phyloP scores from a whole-genome alignment of 2,113 vertebrate species.

The Phyllopteryx taeniolatus region DNA sequence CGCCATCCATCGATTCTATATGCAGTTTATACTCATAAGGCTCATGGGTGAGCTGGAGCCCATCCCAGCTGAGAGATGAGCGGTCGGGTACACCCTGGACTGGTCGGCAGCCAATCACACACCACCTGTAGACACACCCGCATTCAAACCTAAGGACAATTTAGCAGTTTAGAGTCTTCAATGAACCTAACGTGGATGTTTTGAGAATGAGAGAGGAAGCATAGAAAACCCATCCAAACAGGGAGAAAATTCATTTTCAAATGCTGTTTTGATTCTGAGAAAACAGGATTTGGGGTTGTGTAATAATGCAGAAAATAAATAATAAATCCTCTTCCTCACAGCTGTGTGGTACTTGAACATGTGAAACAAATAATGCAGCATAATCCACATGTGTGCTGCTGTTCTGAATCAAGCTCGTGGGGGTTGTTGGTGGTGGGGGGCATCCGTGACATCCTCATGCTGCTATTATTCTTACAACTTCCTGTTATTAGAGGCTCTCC shows the following conservation, averaged over 20 bases:
- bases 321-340: not conserved
- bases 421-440: constrained; percentile 22
- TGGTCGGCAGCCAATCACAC: too few species aligned
- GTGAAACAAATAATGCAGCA: constrained; percentile 6
- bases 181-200: too few species aligned
- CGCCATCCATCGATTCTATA: too few species aligned
- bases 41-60: too few species aligned
- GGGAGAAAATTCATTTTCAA: not conserved
- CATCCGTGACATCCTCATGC: constrained; percentile 39
- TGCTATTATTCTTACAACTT: constrained; percentile 66
- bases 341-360: not conserved
- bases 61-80: too few species aligned
- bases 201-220: too few species aligned
- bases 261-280: not conserved
- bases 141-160: too few species aligned
- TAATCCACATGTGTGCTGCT: constrained; percentile 7
- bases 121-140: too few species aligned
- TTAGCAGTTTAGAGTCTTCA: too few species aligned
- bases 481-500: constrained; percentile 65
- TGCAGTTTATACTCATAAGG: too few species aligned
- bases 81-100: too few species aligned
- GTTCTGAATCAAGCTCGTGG: constrained; percentile 24
- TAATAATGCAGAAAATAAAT: not conserved
- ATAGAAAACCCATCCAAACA: not conserved
- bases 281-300: constrained; percentile 1